phyloP scores from a whole-genome alignment of 1,140 invertebrate genomes.

The Nasonia longicornis region DNA sequence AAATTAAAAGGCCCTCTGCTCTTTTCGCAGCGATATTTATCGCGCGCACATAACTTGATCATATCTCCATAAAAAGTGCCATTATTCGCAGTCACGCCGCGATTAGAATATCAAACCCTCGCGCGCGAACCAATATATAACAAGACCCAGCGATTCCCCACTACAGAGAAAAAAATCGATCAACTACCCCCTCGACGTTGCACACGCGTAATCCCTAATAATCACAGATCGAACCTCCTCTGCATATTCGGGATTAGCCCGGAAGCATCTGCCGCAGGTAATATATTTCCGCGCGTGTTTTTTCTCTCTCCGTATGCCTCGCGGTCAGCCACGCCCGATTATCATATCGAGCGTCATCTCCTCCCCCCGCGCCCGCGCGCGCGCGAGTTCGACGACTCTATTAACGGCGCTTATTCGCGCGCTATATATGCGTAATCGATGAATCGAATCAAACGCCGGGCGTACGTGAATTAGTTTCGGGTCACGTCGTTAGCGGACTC shows the following conservation, averaged over 20 bases:
- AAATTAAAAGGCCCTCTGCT: neutral
- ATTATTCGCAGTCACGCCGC: neutral
- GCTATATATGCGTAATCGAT: neutral
- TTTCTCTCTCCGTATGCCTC: neutral
- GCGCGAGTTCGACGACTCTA: neutral
- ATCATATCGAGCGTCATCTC: conserved; percentile 6
- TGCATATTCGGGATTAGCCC: neutral
- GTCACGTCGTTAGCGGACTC: neutral
- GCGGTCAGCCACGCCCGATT: conserved; percentile 29
- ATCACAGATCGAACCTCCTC: conserved; percentile 1
- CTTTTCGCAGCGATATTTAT: neutral
- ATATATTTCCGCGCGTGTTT: neutral
- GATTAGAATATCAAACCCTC: neutral
- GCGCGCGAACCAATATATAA: neutral
- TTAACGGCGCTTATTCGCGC: neutral
- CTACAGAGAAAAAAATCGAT: neutral
- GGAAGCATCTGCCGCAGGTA: neutral
- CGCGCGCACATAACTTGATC: neutral
- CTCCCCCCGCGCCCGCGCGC: too few species aligned
- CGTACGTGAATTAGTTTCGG: neutral
- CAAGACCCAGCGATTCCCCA: neutral
- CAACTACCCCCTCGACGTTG: neutral
- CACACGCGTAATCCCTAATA: conserved; percentile 19
- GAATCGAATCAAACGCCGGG: neutral
- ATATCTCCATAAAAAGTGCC: neutral